These are phyloP conservation scores for Megalops atlanticus DNA, from an alignment of 2,113 vertebrate species.

Conservation along the genomic window DNA sequence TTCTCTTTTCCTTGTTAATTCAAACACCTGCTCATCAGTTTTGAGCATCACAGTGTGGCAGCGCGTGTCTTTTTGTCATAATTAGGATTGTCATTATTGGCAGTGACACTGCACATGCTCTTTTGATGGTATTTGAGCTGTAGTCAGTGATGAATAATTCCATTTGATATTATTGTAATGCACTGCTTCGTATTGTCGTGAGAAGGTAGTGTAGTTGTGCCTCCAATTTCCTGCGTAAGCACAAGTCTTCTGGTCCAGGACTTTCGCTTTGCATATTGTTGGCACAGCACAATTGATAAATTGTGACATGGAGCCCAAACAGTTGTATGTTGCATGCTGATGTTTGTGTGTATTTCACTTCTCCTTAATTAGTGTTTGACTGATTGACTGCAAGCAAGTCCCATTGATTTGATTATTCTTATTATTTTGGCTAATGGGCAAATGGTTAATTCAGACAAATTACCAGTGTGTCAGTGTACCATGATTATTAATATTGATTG, in stretches of 20 bases:
- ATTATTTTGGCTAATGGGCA: not conserved
- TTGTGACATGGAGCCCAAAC: too few relatives aligned
- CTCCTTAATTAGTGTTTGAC: not conserved
- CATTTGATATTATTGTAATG: not conserved
- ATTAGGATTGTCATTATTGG: not conserved
- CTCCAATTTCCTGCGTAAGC: not conserved
- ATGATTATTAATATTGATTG: not conserved
- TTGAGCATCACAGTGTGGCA: not conserved
- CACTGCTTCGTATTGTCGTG: not conserved
- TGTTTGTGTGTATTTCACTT: not conserved
- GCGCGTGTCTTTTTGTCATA: not conserved
- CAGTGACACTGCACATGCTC: not conserved
- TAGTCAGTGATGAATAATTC: not conserved
- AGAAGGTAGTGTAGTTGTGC: not conserved
- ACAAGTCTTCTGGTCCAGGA: too few relatives aligned
- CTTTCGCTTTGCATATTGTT: too few relatives aligned
- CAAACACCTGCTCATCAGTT: conserved; percentile 1
- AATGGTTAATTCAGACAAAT: not conserved
- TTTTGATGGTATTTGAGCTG: not conserved
- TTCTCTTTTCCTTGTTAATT: not conserved
- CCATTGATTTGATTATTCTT: not conserved
- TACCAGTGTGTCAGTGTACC: not conserved
- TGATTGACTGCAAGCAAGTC: not conserved
- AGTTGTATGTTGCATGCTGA: not conserved
- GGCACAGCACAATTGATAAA: too few relatives aligned